Conservation (phyloP, 1,140 invertebrate species). For the Achroia grisella region DNA sequence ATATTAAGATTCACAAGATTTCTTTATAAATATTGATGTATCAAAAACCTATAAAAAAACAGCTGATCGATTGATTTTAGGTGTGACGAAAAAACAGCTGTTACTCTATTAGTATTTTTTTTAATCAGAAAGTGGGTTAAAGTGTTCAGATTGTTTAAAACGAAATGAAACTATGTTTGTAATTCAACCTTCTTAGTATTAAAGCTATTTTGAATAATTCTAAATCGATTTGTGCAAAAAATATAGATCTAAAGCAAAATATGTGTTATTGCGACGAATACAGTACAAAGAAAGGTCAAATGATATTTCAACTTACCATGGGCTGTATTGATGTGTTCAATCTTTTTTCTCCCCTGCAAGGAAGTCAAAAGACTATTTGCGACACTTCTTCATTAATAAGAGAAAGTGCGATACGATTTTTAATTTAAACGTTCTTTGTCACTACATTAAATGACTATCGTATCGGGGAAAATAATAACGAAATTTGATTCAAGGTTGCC, state of each 20-base stretch:
- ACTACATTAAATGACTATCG: slow-evolving; percentile 17
- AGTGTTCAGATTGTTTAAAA: slow-evolving; percentile 13
- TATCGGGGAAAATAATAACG: slow-evolving; percentile 20
- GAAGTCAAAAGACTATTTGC: neutral
- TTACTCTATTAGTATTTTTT: slow-evolving; percentile 42
- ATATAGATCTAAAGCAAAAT: slow-evolving; percentile 6
- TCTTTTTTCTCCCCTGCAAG: slow-evolving; percentile 6
- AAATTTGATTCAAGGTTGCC: slow-evolving; percentile 10
- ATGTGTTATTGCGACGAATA: slow-evolving; percentile 25
- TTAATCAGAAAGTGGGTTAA: slow-evolving; percentile 48
- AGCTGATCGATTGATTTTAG: slow-evolving; percentile 39
- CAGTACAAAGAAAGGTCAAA: slow-evolving; percentile 42
- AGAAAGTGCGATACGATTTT: slow-evolving; percentile 18
- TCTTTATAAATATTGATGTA: no score
- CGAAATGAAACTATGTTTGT: no score
- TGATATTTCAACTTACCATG: slow-evolving; percentile 21
- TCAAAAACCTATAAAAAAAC: slow-evolving; percentile 32
- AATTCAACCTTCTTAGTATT: neutral
- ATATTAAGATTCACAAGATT: no score
- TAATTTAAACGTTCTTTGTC: slow-evolving; percentile 19
- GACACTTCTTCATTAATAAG: slow-evolving; percentile 20
- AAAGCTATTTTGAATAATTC: neutral
- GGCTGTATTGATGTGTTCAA: slow-evolving; percentile 6
- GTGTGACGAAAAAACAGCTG: slow-evolving; percentile 65
- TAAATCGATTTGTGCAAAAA: neutral